These are phyloP conservation scores for Dysidea cf. avara DNA, from an alignment of 37 sponge, comb jelly and placozoan genomes.

Conservation along the genomic window DNA sequence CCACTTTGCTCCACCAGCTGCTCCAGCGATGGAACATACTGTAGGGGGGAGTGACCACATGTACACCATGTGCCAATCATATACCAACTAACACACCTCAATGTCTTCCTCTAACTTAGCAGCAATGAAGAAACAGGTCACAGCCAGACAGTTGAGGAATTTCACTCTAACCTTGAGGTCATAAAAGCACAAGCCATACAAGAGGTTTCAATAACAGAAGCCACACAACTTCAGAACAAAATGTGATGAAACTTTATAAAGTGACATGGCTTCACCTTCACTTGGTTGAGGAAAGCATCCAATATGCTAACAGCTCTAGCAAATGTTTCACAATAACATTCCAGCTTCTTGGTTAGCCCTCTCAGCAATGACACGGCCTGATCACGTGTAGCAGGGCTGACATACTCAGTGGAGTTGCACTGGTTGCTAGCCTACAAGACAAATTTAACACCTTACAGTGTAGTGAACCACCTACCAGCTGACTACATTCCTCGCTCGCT, in stretches of 20 bases:
- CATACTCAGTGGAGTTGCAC: conserved; percentile 49
- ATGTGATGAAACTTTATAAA: background rate
- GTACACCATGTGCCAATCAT: background rate
- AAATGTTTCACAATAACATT: conserved; percentile 38
- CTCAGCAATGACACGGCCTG: conserved; percentile 43
- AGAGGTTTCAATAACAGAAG: background rate
- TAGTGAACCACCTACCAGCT: too few species aligned
- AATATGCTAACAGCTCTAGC: conserved; percentile 41
- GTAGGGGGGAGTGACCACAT: too few species aligned
- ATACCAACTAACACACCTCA: conserved; percentile 25
- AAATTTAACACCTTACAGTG: too few species aligned
- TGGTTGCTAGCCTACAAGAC: too few species aligned
- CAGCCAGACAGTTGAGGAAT: conserved; percentile 59
- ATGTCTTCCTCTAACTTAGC: conserved; percentile 57
- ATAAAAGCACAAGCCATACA: background rate
- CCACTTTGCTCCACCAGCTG: conserved; percentile 26
- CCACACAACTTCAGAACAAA: background rate
- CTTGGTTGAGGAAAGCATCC: conserved; percentile 44
- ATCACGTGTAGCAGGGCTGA: conserved; percentile 24
- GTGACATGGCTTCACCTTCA: conserved; percentile 32
- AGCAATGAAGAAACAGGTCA: conserved; percentile 66
- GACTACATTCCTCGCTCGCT: too few species aligned
- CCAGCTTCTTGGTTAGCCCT: conserved; percentile 33
- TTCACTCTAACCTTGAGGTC: conserved; percentile 33
- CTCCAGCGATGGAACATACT: conserved; percentile 34